Base-by-base conservation (phyloP, 2,113 vertebrate species). In the Glaucomys volans region DNA sequence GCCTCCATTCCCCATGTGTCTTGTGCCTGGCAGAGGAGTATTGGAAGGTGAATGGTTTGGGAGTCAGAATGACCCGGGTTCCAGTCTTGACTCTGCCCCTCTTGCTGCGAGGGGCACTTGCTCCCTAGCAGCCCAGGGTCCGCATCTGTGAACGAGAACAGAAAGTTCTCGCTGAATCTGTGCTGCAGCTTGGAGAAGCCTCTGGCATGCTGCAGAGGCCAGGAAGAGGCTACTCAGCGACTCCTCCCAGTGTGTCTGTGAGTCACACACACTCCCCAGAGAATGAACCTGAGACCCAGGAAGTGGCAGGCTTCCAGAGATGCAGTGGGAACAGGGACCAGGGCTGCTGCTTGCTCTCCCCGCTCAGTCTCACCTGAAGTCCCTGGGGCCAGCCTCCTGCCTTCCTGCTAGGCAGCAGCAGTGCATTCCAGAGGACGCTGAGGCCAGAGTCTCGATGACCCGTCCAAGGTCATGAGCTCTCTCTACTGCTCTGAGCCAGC, bases 241-340 rank as follows among this genome's bases (percentile, higher is more conserved):
- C 86, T 72, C 52, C 30, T 42, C 7, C 28, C 9, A 4, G 17
- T 2, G n/a, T 30, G 40, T 57, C 75, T 87, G 4, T 90, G 92
- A 96, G 76, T 96, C 76, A 96, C 32, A 69, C 24, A 66, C 26
- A 11, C 64, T 90, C 90, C 71, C 4, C 52, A 44, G 83, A 59
- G 76, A 81, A 79, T 5, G 14, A 92, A 69, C 69, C 82, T 1
- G 0, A 86, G 64, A 64, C 50, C 81, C 69, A n/a, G 74, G 82
- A 86, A 91, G 47, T 4, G 20, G 47, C 14, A 47, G 80, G 37
- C 50, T 64, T 32, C 67, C 79, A 77, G 71, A 83, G 81, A 8
- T 35, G 8, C 12, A 0, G 17, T 10, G 4, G 74, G 20, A 50
- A 16, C n/a, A 4, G 76, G 8, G 3, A 62, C 35, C 52, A 5